Conservation (phyloP, 2,888 invertebrate species). For the Heliconius hortense region DNA sequence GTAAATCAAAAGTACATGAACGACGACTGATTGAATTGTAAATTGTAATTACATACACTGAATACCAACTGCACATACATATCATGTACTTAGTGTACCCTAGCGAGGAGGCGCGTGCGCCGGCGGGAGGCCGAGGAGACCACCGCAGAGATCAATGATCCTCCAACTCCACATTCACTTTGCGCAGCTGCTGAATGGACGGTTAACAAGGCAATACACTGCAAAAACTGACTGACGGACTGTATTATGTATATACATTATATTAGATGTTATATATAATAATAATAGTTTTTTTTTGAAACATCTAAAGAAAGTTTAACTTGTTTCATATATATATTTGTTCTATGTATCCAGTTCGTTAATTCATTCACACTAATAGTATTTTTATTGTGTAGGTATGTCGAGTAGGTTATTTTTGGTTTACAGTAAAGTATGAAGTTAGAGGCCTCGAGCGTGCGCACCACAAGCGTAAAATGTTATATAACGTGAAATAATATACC, state of each 20-base stretch:
- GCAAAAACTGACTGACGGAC: not conserved
- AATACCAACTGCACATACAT: conserved; percentile 13
- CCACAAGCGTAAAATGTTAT: too few species aligned
- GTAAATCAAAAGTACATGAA: conserved; percentile 6
- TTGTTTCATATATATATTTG: too few species aligned
- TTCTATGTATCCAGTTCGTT: not conserved
- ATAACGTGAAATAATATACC: too few species aligned
- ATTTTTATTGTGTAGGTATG: too few species aligned
- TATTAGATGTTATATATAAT: not conserved
- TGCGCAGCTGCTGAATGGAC: conserved; percentile 35
- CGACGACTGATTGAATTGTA: conserved; percentile 7
- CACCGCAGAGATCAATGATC: conserved; percentile 50
- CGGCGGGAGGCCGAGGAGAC: conserved; percentile 50
- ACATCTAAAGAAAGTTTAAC: not conserved
- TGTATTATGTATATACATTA: not conserved
- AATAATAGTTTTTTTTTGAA: not conserved
- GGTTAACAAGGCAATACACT: conserved; percentile 9
- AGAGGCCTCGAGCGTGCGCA: too few species aligned
- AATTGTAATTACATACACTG: conserved; percentile 11
- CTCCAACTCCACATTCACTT: conserved; percentile 46
- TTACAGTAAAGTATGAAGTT: too few species aligned
- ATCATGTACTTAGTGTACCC: conserved; percentile 7
- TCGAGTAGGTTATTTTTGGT: too few species aligned
- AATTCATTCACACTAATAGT: not conserved
- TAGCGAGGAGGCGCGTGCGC: conserved; percentile 51